A percentile compares a stretch with the other conserved stretches of the same genome.
Evolutionary conservation across 2,113 vertebrate genomes (phyloP).

Genomic region (Lepisosteus oculatus): DNA sequence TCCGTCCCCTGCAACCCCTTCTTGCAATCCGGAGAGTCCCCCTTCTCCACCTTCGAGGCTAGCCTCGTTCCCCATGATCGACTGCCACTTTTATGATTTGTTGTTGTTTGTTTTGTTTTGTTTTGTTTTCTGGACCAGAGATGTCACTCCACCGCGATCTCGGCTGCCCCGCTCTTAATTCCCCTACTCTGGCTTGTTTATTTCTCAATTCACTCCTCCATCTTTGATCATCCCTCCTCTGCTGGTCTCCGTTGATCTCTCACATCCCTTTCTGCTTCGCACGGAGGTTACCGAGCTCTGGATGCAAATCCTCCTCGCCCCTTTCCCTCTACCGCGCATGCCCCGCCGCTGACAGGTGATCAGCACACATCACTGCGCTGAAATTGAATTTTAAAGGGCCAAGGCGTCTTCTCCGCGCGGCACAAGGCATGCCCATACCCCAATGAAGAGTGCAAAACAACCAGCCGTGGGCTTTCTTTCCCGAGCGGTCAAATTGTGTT

Average conservation of each 20-base stretch:
- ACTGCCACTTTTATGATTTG: constrained; percentile 34
- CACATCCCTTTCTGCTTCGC: constrained; percentile 35
- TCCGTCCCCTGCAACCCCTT: constrained; percentile 77
- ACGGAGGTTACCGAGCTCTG: constrained; percentile 59
- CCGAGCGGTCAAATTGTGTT: too few relatives aligned
- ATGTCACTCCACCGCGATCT: not conserved
- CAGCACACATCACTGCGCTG: constrained; percentile 60
- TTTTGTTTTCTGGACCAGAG: too few relatives aligned
- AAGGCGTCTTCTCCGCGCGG: constrained; percentile 30
- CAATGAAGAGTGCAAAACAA: too few relatives aligned
- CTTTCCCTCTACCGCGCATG: constrained; percentile 67
- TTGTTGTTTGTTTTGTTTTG: too few relatives aligned
- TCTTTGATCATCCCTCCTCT: constrained; percentile 39
- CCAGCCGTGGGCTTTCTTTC: too few relatives aligned
- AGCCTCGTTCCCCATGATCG: constrained; percentile 94
- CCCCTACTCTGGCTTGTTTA: not conserved
- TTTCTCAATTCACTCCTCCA: constrained; percentile 38
- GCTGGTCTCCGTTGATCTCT: constrained; percentile 29
- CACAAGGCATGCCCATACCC: too few relatives aligned
- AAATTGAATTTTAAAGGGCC: constrained; percentile 68
- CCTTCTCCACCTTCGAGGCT: constrained; percentile 89
- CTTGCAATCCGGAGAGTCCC: constrained; percentile 69
- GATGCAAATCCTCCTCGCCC: constrained; percentile 52
- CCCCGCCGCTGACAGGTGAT: constrained; percentile 63
- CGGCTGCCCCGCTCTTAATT: not conserved